Percentiles rank a stretch among this genome's conserved stretches.
phyloP scores from a whole-genome alignment of 2,797 vertebrate genomes.

The Tapera naevia region DNA sequence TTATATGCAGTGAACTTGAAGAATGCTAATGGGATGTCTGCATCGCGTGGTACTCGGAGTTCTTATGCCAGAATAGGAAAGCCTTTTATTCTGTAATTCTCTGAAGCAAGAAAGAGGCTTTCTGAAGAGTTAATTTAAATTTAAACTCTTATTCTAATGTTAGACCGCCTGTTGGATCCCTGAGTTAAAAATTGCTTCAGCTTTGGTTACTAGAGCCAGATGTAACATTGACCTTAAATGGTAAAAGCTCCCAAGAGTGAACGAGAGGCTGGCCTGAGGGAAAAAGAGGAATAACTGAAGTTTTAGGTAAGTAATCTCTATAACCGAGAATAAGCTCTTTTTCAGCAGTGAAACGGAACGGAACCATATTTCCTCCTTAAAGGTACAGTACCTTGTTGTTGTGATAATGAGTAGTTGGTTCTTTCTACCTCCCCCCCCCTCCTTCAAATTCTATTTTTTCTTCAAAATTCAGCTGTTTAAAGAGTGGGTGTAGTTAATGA shows the following conservation, averaged over 20 bases:
- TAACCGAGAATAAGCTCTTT: slow-evolving; percentile 81
- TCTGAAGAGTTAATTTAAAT: slow-evolving; percentile 59
- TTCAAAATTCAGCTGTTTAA: slow-evolving; percentile 8
- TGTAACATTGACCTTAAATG: slow-evolving; percentile 99
- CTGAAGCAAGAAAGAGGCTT: slow-evolving; percentile 29
- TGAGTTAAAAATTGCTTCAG: slow-evolving; percentile 69
- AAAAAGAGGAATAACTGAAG: slow-evolving; percentile 83
- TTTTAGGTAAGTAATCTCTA: slow-evolving; percentile 84
- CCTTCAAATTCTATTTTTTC: background rate
- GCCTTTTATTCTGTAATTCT: slow-evolving; percentile 47
- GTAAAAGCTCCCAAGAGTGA: slow-evolving; percentile 99
- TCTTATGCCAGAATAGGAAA: slow-evolving; percentile 40
- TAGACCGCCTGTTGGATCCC: slow-evolving; percentile 60
- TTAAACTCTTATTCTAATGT: slow-evolving; percentile 64
- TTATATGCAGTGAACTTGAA: slow-evolving; percentile 40
- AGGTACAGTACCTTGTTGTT: slow-evolving; percentile 83
- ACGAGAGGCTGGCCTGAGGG: slow-evolving; percentile 89
- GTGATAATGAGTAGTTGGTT: slow-evolving; percentile 9
- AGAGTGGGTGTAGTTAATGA: background rate
- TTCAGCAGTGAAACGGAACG: slow-evolving; percentile 69
- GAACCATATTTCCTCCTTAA: slow-evolving; percentile 75
- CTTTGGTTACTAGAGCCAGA: slow-evolving; percentile 84
- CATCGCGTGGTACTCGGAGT: background rate
- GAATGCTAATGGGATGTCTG: slow-evolving; percentile 51
- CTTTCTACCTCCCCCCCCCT: background rate